Percentiles rank a stretch among this genome's conserved stretches.
phyloP scores from a whole-genome alignment of 2,888 invertebrate genomes.

The Palloptera scutellata region DNA sequence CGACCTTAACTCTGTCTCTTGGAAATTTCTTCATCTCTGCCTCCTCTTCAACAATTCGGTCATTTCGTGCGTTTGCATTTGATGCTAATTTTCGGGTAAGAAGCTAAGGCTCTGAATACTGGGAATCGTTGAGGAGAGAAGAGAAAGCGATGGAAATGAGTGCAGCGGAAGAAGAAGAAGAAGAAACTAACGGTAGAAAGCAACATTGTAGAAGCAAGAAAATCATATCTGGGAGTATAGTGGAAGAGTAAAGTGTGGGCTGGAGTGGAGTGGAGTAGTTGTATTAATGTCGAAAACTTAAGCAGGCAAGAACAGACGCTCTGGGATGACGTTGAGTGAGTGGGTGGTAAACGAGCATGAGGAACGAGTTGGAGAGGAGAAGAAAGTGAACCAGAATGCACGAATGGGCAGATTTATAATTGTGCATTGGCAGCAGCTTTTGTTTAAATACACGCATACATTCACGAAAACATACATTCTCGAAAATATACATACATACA shows the following conservation, averaged over 20 bases:
- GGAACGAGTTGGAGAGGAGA: neutral
- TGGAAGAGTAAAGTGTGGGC: slow-evolving; percentile 6
- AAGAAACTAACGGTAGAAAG: too few relatives aligned
- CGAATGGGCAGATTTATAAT: slow-evolving; percentile 16
- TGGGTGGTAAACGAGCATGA: neutral
- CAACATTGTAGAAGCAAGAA: too few relatives aligned
- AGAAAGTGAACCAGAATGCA: neutral
- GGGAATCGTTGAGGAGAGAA: too few relatives aligned
- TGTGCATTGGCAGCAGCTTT: slow-evolving; percentile 12
- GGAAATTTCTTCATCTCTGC: slow-evolving; percentile 11
- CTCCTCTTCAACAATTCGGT: slow-evolving; percentile 43
- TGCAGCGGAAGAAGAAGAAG: too few relatives aligned
- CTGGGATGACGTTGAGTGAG: neutral
- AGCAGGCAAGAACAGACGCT: slow-evolving; percentile 38
- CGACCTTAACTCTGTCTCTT: neutral
- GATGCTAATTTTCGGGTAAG: slow-evolving; percentile 57
- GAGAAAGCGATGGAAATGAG: too few relatives aligned
- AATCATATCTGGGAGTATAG: slow-evolving; percentile 23
- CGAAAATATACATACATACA: neutral
- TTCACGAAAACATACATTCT: neutral
- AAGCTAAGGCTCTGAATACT: slow-evolving; percentile 15
- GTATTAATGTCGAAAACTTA: slow-evolving; percentile 43
- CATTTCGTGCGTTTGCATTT: slow-evolving; percentile 59
- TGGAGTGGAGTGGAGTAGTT: slow-evolving; percentile 15
- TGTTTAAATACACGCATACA: slow-evolving; percentile 1